A percentile compares a stretch with the other conserved stretches of the same genome.
Evolutionary conservation across 2,888 invertebrate genomes (phyloP).

Genomic region (Colostygia pectinataria): DNA sequence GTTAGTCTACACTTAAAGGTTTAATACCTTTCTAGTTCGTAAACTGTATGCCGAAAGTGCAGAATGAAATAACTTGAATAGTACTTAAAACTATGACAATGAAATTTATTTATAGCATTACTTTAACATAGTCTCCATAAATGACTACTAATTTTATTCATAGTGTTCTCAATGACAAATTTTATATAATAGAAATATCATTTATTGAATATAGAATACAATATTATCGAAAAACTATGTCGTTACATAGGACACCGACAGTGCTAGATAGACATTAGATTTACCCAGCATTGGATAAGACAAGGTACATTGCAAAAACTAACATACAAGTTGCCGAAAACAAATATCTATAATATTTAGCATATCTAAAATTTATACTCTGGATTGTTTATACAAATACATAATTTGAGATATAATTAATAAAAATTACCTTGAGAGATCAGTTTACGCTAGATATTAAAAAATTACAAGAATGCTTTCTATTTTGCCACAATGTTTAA

Average conservation of each 20-base stretch:
- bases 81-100: conserved; percentile 80
- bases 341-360: conserved; percentile 63
- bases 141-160: conserved; percentile 73
- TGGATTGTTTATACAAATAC: conserved; percentile 78
- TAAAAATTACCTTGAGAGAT: conserved; percentile 81
- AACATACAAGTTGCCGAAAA: conserved; percentile 69
- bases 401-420: conserved; percentile 76
- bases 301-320: conserved; percentile 67
- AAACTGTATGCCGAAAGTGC: conserved; percentile 77
- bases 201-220: conserved; percentile 82
- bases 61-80: conserved; percentile 77
- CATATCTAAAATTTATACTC: conserved; percentile 75
- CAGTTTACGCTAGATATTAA: conserved; percentile 81
- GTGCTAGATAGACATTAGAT: conserved; percentile 68
- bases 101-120: conserved; percentile 77
- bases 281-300: conserved; percentile 70
- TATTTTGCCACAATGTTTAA: conserved; percentile 68
- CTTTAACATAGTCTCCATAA: conserved; percentile 72
- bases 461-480: conserved; percentile 76
- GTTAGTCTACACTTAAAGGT: conserved; percentile 70
- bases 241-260: conserved; percentile 77
- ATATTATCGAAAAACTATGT: conserved; percentile 81
- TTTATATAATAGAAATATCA: conserved; percentile 80
- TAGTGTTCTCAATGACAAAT: conserved; percentile 78
- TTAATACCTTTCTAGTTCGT: conserved; percentile 71